These are phyloP conservation scores for Cosmopolites sordidus DNA, from an alignment of 2,888 invertebrate species.

Conservation along the genomic window DNA sequence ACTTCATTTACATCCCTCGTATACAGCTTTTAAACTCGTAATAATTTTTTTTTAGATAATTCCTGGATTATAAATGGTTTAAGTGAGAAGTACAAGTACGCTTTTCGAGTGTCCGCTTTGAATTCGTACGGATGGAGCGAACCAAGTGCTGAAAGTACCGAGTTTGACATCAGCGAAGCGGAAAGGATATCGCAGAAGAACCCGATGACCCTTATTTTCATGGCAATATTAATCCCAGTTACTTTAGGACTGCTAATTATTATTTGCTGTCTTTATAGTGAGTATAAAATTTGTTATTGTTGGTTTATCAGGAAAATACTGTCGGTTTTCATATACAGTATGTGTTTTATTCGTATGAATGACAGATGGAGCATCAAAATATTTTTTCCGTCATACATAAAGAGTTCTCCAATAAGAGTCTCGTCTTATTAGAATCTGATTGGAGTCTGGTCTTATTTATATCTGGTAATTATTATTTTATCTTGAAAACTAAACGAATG, in stretches of 20 bases:
- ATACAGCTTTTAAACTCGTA: background rate
- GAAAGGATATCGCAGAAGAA: slow-evolving; percentile 52
- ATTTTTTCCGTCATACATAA: too few species aligned
- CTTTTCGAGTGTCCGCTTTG: slow-evolving; percentile 72
- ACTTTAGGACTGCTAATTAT: slow-evolving; percentile 48
- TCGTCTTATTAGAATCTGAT: too few species aligned
- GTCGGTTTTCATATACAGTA: too few species aligned
- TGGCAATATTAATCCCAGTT: slow-evolving; percentile 61
- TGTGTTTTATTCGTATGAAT: too few species aligned
- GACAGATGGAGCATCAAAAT: too few species aligned
- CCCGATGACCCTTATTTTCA: slow-evolving; percentile 52
- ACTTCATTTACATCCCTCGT: too few species aligned
- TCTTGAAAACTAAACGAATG: too few species aligned
- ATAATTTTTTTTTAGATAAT: slow-evolving; percentile 53
- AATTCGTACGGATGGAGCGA: slow-evolving; percentile 81
- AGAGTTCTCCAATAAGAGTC: too few species aligned
- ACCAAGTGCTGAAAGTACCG: slow-evolving; percentile 64
- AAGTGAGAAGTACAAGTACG: slow-evolving; percentile 58
- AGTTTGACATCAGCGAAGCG: slow-evolving; percentile 52
- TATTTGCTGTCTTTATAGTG: slow-evolving; percentile 53
- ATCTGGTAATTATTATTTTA: too few species aligned
- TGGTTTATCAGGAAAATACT: too few species aligned
- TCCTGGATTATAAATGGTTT: slow-evolving; percentile 75
- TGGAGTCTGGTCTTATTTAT: too few species aligned
- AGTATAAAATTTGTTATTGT: slow-evolving; percentile 42